Evolutionary conservation across 2,888 invertebrate genomes (phyloP).

Genomic region (Calephelis perditalis): DNA sequence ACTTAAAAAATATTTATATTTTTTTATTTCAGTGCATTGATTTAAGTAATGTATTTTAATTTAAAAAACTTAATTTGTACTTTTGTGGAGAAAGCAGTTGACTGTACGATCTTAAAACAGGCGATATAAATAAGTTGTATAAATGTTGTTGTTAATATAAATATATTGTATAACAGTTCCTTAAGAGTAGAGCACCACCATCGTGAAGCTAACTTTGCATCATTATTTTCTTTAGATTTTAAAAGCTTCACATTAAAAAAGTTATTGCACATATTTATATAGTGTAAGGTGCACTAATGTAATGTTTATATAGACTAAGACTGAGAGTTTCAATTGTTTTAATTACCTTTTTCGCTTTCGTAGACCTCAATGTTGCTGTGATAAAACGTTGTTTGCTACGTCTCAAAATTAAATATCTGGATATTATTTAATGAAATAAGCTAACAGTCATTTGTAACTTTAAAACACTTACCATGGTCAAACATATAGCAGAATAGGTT

Average conservation of each 20-base stretch:
- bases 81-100: conserved; percentile 29
- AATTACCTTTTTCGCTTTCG: conserved; percentile 35
- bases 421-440: conserved; percentile 13
- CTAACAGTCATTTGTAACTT: not conserved
- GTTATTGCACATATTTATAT: conserved; percentile 58
- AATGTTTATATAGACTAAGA: conserved; percentile 62
- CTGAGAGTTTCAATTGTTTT: conserved; percentile 39
- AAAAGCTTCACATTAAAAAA: conserved; percentile 44
- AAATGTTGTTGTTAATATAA: conserved; percentile 62
- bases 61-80: no score
- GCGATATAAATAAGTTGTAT: conserved; percentile 47
- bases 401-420: conserved; percentile 14
- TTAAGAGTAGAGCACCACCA: conserved; percentile 36
- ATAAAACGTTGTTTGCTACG: conserved; percentile 40
- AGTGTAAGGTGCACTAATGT: conserved; percentile 61
- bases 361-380: conserved; percentile 62
- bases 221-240: conserved; percentile 11
- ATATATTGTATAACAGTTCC: conserved; percentile 62
- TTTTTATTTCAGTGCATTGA: not conserved
- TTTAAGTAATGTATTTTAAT: no score
- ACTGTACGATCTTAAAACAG: conserved; percentile 38
- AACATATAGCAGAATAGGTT: no score
- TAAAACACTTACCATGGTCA: no score
- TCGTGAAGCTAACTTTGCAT: conserved; percentile 44
- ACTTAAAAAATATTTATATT: not conserved